Conservation (phyloP, 2,888 invertebrate genomes). For the Cheilosia pagana region DNA sequence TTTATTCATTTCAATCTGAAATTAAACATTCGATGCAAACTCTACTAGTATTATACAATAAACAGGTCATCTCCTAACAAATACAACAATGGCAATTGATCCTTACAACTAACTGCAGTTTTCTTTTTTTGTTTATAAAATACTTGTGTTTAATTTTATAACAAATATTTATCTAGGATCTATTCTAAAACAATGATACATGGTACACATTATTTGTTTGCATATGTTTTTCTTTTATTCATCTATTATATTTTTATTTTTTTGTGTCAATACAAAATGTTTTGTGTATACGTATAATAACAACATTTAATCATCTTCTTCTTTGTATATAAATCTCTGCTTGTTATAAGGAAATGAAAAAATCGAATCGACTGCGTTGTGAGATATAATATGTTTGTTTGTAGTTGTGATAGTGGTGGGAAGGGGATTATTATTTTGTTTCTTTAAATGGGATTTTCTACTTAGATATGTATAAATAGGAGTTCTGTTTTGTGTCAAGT, state of each 20-base stretch:
- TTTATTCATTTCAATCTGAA: conserved; percentile 53
- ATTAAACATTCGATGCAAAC: conserved; percentile 69
- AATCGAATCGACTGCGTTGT: conserved; percentile 64
- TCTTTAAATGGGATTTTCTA: conserved; percentile 1
- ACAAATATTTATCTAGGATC: conserved; percentile 56
- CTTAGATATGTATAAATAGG: conserved; percentile 70
- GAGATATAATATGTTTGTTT: conserved; percentile 9
- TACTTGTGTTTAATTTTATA: conserved; percentile 46
- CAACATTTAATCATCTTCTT: conserved; percentile 28
- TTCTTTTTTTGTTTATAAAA: conserved; percentile 54
- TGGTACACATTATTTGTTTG: conserved; percentile 33
- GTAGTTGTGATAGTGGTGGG: conserved; percentile 27
- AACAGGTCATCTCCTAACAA: conserved; percentile 59
- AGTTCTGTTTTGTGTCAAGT: conserved; percentile 45
- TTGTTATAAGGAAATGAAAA: conserved; percentile 27
- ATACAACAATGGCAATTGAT: conserved; percentile 70
- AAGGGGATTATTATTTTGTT: not conserved
- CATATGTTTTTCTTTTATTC: conserved; percentile 20
- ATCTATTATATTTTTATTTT: conserved; percentile 32
- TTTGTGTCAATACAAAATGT: conserved; percentile 60
- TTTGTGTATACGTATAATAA: conserved; percentile 60
- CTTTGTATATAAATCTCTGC: conserved; percentile 46
- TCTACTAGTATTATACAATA: conserved; percentile 50
- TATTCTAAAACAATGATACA: conserved; percentile 69
- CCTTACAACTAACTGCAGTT: conserved; percentile 45